Evolutionary conservation across 2,888 invertebrate genomes (phyloP), one percentile per base, ranked within the genome.

Genomic region (Monopis laevigella): DNA sequence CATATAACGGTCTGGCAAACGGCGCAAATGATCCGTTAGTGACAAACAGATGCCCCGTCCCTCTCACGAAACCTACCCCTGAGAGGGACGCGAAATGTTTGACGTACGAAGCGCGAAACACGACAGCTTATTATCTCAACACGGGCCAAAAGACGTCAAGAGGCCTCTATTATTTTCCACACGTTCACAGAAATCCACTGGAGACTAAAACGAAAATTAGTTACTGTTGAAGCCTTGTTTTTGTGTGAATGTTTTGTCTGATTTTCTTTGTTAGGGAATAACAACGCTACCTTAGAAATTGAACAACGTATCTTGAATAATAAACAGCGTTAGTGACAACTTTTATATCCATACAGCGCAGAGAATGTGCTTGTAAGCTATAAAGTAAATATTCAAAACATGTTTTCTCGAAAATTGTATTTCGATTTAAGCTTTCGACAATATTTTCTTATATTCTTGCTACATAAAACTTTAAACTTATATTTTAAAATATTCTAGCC

Each of bases 121-220:
- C 70, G 78, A 75, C 78, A 78, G 69, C 67, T 77, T 77, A 77
- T 78, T 78, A 77, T 77, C 73, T 73, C 62, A 54, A 59, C 59
- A 62, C 64, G 55, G 66, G 61, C 62, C 65, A 54, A 65, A 72
- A 71, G 65, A 70, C 65, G 71, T 67, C 63, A 64, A 57, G 61
- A 63, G 63, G 61, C 62, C 65, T 69, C 66, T 62, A 71, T 77
- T 77, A 80, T 78, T 78, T 77, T 75, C 71, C 67, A 75, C 80
- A 77, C 80, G 80, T 80, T 63, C 71, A 58, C 69, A 62, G 62
- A 62, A 72, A 77, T 74, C 64, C 80, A 61, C 80, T 52, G 51
- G 80, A 80, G 80, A 75, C 68, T 65, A 54, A 59, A 70, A 63
- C 71, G 74, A 78, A 80, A 80, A 80, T 78, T 80, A 78, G 80